phyloP scores from a whole-genome alignment of 1,140 invertebrate species.

The Centruroides sculpturatus region DNA sequence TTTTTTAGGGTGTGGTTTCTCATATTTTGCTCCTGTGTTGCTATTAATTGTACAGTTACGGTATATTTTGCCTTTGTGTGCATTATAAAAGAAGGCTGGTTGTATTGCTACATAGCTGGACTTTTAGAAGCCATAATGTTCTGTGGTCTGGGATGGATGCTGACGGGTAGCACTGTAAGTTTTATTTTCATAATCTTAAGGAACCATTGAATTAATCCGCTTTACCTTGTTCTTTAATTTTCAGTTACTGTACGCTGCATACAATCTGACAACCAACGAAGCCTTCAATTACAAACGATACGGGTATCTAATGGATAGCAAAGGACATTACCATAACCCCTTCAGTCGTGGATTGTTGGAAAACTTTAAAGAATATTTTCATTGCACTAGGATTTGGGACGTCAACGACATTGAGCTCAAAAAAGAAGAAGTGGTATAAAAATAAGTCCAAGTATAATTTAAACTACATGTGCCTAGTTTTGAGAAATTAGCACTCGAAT shows the following conservation, averaged over 20 bases:
- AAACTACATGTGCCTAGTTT: no score
- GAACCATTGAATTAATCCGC: no score
- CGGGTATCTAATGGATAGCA: constrained; percentile 68
- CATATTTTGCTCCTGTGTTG: constrained; percentile 67
- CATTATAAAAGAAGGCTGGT: constrained; percentile 67
- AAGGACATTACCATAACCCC: constrained; percentile 73
- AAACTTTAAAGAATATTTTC: constrained; percentile 79
- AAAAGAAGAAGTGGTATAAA: constrained; percentile 4
- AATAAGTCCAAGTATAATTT: no score
- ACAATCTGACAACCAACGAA: constrained; percentile 87
- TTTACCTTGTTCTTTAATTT: not conserved
- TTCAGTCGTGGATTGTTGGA: constrained; percentile 69
- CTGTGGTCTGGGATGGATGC: constrained; percentile 67
- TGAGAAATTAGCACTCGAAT: no score
- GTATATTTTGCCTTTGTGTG: constrained; percentile 79
- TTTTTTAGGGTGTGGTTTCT: constrained; percentile 72
- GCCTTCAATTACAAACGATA: constrained; percentile 86
- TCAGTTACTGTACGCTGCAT: constrained; percentile 66
- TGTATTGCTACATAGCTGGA: constrained; percentile 61
- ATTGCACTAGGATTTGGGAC: constrained; percentile 34
- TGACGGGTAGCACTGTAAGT: constrained; percentile 74
- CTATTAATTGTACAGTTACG: constrained; percentile 69
- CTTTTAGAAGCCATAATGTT: constrained; percentile 66
- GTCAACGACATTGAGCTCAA: constrained; percentile 5
- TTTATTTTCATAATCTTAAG: not conserved